These are phyloP conservation scores for Wiebesia pumilae DNA, from an alignment of 1,140 invertebrate species.

Conservation along the genomic window DNA sequence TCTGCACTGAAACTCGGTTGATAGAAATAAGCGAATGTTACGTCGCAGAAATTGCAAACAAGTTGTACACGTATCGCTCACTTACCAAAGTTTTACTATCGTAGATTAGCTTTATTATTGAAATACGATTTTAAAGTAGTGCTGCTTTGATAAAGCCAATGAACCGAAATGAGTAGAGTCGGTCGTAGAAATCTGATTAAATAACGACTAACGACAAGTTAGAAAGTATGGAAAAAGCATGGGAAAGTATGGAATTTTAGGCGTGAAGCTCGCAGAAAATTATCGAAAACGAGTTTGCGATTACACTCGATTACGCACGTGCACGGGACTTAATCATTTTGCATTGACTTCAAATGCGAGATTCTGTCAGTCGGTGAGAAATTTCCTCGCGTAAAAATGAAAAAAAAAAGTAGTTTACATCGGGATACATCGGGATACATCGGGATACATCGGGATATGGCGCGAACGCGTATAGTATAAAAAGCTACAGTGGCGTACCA, in stretches of 20 bases:
- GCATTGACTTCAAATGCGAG: too few species aligned
- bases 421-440: too few species aligned
- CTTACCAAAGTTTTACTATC: neutral
- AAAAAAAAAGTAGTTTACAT: too few species aligned
- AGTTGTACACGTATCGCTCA: neutral
- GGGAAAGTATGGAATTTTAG: neutral
- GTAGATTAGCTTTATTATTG: neutral
- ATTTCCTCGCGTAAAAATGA: too few species aligned
- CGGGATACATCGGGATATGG: too few species aligned
- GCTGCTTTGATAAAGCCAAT: neutral
- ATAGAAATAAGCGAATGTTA: neutral
- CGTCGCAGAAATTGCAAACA: neutral
- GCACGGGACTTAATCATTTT: neutral
- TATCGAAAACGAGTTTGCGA: neutral
- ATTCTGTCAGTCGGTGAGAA: too few species aligned
- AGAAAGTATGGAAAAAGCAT: slow-evolving; percentile 6
- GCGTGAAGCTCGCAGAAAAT: neutral
- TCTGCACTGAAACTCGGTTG: neutral
- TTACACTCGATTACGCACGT: neutral
- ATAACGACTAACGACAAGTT: neutral
- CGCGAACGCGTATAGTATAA: too few species aligned
- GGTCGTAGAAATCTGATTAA: neutral
- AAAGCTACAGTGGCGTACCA: neutral
- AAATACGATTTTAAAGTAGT: neutral
- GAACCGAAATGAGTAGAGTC: neutral